Conservation (phyloP, 2,888 invertebrate genomes). For the Drosophila algonquin region DNA sequence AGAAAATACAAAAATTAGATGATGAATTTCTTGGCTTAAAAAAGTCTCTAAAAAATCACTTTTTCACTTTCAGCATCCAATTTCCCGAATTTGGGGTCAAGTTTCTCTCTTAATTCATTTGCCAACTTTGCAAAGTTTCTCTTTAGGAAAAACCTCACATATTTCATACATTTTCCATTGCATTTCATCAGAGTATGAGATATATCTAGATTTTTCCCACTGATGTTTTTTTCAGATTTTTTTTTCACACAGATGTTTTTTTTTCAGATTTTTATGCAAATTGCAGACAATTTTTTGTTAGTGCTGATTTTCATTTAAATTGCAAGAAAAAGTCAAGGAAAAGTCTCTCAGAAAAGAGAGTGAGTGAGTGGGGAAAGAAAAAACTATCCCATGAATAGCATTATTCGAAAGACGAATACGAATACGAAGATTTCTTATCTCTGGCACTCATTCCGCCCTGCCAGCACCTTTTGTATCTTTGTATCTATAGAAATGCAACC, state of each 20-base stretch:
- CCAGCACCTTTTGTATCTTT: conserved; percentile 54
- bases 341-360: neutral
- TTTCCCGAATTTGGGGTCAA: conserved; percentile 33
- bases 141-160: conserved; percentile 21
- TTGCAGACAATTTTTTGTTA: conserved; percentile 24
- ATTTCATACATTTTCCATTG: conserved; percentile 59
- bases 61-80: neutral
- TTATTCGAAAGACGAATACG: conserved; percentile 55
- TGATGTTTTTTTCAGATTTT: conserved; percentile 9
- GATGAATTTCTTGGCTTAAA: neutral
- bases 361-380: conserved; percentile 29
- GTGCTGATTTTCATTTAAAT: conserved; percentile 78
- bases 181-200: conserved; percentile 32
- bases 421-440: conserved; percentile 21
- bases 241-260: conserved; percentile 32
- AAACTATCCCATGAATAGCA: conserved; percentile 74
- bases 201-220: conserved; percentile 10
- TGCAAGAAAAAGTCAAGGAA: conserved; percentile 53
- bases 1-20: conserved; percentile 12
- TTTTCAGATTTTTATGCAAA: conserved; percentile 57
- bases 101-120: conserved; percentile 61
- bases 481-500: conserved; percentile 59
- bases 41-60: neutral
- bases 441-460: conserved; percentile 19
- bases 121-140: conserved; percentile 45